Evolutionary conservation across 2,888 invertebrate species (phyloP).

Genomic region (Microplitis deprimator): DNA sequence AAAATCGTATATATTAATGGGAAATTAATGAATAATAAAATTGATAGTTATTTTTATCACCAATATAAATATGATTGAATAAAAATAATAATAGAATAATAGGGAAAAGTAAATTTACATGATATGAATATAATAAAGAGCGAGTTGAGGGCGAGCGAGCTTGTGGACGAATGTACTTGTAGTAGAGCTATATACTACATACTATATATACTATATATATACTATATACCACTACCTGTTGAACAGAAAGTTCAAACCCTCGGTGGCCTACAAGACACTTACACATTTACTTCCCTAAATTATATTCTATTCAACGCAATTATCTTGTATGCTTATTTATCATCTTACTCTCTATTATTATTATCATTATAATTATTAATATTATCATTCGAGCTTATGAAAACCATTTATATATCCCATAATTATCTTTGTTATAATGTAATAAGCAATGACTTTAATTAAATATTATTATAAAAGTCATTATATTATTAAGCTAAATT

Average conservation of each 20-base stretch:
- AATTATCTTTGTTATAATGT: constrained; percentile 11
- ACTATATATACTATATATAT: constrained; percentile 7
- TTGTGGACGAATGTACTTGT: constrained; percentile 50
- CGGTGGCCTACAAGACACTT: constrained; percentile 62
- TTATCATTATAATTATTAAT: background rate
- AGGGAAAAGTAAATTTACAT: constrained; percentile 66
- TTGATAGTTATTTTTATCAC: too few species aligned
- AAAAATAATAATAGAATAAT: constrained; percentile 14
- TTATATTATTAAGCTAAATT: background rate
- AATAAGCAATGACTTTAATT: background rate
- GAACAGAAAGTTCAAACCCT: constrained; percentile 64
- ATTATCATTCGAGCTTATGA: constrained; percentile 4
- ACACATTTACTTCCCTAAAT: constrained; percentile 10
- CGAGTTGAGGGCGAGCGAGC: constrained; percentile 42
- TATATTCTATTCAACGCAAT: constrained; percentile 13
- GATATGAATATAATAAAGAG: constrained; percentile 71
- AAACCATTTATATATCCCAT: constrained; percentile 14
- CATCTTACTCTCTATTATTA: background rate
- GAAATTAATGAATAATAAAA: background rate
- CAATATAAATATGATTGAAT: background rate
- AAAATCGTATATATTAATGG: too few species aligned
- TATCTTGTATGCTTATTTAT: constrained; percentile 7
- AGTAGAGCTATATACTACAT: background rate
- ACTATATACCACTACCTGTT: constrained; percentile 63
- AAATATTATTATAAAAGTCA: background rate